Evolutionary conservation across 1,140 invertebrate genomes (phyloP), one percentile per base, ranked within the genome.

Genomic region (Trialeurodes vaporariorum): DNA sequence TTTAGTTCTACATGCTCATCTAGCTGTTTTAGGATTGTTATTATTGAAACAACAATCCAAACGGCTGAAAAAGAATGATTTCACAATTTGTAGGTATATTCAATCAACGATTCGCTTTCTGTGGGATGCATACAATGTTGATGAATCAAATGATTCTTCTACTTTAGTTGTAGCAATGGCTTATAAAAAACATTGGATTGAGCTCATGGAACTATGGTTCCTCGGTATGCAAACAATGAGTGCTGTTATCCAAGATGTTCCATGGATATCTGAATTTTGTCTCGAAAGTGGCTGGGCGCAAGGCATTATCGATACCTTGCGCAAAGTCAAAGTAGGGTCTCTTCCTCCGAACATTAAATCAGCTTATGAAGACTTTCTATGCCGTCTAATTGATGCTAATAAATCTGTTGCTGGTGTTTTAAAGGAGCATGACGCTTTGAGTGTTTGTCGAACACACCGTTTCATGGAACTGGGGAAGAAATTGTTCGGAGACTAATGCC

Each of bases 221-320:
- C 79, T 96, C 24, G 92, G 93, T 17, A 93, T 95, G 91, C 92
- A 95, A 78, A 94, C 92, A 17, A 86, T 94, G 79, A 87, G 89
- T 71, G 84, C 86, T 2, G 86, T 95, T 0, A 77, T 95, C 11
- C 82, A 87, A 2, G 82, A 87, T 61, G 84, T 94, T 62, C 90
- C 92, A 1, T 94, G 92, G 92, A 85, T 95, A 23, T 91, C 90
- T 0, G 90, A 94, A 73, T 96, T 95, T 79, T 87, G 89, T 0
- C 86, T 94, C 68, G 92, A 94, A 72, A 93, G 90, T 75, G 92
- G 92, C n/a, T 96, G 92, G 91, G 87, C 89, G 0, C 86, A 92
- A 75, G 91, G 91, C 17, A 93, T 94, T 68, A 82, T 93, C 26
- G 85, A 88, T 70, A 88, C 87, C 64, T 80, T 94, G 58, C 84